These are phyloP conservation scores for Hypena proboscidalis DNA, from an alignment of 2,888 invertebrate species.

Conservation along the genomic window DNA sequence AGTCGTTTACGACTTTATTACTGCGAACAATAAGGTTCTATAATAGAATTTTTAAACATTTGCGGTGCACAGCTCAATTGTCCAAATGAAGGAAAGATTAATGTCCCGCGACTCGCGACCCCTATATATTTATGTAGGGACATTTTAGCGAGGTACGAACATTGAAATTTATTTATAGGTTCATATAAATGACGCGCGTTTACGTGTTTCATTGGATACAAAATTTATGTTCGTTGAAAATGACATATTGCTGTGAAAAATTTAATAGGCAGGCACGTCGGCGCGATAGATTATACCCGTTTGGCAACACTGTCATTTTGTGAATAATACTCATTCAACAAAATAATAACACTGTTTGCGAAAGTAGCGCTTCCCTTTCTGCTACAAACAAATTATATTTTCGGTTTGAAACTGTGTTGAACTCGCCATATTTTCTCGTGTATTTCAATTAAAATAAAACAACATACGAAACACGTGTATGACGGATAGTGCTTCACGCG, in stretches of 20 bases:
- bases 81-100: slow-evolving; percentile 70
- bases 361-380: no score
- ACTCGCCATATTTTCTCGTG: slow-evolving; percentile 16
- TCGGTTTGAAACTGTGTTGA: slow-evolving; percentile 20
- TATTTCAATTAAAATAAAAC: slow-evolving; percentile 29
- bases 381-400: slow-evolving; percentile 24
- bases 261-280: slow-evolving; percentile 43
- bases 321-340: slow-evolving; percentile 23
- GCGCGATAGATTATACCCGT: slow-evolving; percentile 33
- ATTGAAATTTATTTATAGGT: slow-evolving; percentile 76
- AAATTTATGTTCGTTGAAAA: slow-evolving; percentile 56
- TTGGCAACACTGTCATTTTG: slow-evolving; percentile 27
- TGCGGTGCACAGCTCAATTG: slow-evolving; percentile 45
- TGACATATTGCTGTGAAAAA: slow-evolving; percentile 50
- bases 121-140: slow-evolving; percentile 71
- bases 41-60: slow-evolving; percentile 38
- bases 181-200: slow-evolving; percentile 67
- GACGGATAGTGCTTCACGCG: background rate
- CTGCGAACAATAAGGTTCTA: slow-evolving; percentile 15
- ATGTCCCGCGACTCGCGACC: slow-evolving; percentile 67
- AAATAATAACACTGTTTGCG: slow-evolving; percentile 16
- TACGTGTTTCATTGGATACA: slow-evolving; percentile 62
- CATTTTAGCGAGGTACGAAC: slow-evolving; percentile 71
- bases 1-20: slow-evolving; percentile 35
- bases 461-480: slow-evolving; percentile 3